phyloP scores from a whole-genome alignment of 1,140 invertebrate species.

The Diachasma alloeum region DNA sequence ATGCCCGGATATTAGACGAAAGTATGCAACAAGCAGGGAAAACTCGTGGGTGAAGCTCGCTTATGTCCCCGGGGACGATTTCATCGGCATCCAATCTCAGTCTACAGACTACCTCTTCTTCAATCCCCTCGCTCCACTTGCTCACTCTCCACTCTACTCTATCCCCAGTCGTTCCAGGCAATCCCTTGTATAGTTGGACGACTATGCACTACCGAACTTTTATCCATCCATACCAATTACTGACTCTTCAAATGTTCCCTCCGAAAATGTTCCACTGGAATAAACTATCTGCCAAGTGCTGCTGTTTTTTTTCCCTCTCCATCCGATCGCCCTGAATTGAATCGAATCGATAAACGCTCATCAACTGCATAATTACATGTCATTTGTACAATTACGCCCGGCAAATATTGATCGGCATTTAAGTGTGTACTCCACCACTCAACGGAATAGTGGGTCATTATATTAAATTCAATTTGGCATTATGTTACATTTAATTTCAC shows the following conservation, averaged over 20 bases:
- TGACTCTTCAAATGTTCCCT: background rate
- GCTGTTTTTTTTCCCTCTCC: background rate
- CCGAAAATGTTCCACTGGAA: background rate
- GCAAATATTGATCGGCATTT: background rate
- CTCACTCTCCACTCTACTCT: background rate
- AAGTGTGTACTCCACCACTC: background rate
- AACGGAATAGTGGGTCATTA: background rate
- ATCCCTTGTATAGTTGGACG: background rate
- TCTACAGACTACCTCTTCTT: constrained; percentile 23
- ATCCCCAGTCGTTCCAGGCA: background rate
- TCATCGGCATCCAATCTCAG: constrained; percentile 52
- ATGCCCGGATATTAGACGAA: constrained; percentile 26
- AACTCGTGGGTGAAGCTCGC: background rate
- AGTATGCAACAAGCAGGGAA: constrained; percentile 31
- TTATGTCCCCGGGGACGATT: constrained; percentile 45
- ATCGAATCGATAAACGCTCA: background rate
- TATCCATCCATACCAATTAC: background rate
- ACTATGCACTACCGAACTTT: background rate
- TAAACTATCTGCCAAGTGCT: background rate
- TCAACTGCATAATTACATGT: background rate
- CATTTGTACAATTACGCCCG: background rate
- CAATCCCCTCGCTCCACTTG: background rate
- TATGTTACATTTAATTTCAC: background rate
- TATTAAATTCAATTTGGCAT: background rate
- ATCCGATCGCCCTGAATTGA: background rate